These are phyloP conservation scores for Apis florea DNA, from an alignment of 1,140 invertebrate genomes.

Conservation along the genomic window DNA sequence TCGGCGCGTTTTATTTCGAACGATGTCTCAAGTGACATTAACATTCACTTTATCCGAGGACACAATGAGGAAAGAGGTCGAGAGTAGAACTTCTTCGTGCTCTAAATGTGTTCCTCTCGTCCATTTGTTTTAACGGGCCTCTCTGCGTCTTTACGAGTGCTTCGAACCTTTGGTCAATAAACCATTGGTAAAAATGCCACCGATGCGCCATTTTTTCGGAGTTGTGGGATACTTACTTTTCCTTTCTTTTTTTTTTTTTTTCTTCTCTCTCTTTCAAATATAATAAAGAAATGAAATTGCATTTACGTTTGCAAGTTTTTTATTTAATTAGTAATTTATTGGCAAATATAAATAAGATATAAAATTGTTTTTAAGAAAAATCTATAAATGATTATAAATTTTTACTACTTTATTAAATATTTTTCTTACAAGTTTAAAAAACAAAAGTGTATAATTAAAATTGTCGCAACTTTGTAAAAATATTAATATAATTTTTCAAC, in stretches of 20 bases:
- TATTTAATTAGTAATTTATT: not conserved
- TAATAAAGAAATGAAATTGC: not conserved
- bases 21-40: constrained; percentile 95
- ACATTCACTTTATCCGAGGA: constrained; percentile 61
- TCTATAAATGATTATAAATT: constrained; percentile 13
- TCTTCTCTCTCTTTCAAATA: constrained; percentile 3
- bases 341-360: constrained; percentile 7
- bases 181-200: constrained; percentile 42
- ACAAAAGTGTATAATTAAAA: not conserved
- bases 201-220: constrained; percentile 40
- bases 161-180: constrained; percentile 72
- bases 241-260: not conserved
- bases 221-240: constrained; percentile 33
- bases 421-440: not conserved
- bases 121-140: constrained; percentile 76
- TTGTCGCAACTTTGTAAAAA: not conserved
- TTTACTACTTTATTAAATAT: not conserved
- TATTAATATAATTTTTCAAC: not conserved
- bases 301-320: constrained; percentile 32
- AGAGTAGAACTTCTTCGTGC: constrained; percentile 27
- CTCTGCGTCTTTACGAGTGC: constrained; percentile 73
- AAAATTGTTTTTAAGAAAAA: not conserved
- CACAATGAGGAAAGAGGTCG: constrained; percentile 58
- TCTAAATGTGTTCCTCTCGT: constrained; percentile 38
- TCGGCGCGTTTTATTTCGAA: constrained; percentile 96